phyloP scores from a whole-genome alignment of 2,797 vertebrate genomes.

The Varecia variegata region DNA sequence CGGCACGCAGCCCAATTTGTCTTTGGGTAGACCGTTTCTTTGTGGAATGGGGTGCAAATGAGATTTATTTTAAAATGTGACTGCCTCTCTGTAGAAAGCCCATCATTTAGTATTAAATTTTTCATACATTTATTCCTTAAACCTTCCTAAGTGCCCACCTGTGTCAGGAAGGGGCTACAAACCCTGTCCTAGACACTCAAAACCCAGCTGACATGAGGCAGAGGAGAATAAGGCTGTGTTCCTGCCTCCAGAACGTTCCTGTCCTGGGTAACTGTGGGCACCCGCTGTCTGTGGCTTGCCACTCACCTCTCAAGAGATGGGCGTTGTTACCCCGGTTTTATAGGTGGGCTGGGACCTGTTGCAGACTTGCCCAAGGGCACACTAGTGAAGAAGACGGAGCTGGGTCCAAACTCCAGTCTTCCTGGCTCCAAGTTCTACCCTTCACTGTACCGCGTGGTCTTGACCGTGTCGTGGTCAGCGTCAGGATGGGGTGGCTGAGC shows the following conservation, averaged over 20 bases:
- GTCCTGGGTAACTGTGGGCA: rapidly evolving
- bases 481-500: rapidly evolving
- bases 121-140: not conserved
- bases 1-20: rapidly evolving
- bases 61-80: not conserved
- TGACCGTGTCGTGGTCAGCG: not conserved
- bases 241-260: not conserved
- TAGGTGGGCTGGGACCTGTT: not conserved
- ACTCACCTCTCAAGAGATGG: too few species aligned
- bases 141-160: not conserved
- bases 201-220: not conserved
- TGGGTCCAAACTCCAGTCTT: not conserved
- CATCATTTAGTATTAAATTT: not conserved
- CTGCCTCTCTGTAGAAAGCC: not conserved
- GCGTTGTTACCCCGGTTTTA: not conserved
- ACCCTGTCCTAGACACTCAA: not conserved
- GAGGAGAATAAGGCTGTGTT: rapidly evolving
- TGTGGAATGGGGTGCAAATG: not conserved
- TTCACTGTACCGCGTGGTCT: rapidly evolving
- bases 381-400: not conserved
- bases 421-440: not conserved
- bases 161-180: not conserved
- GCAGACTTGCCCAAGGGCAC: not conserved
- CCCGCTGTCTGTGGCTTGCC: rapidly evolving
- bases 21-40: rapidly evolving